A percentile compares a stretch with the other conserved stretches of the same genome.
These are phyloP conservation scores for Sinocyclocheilus anshuiensis DNA, from an alignment of 2,113 vertebrate genomes.

Conservation along the genomic window DNA sequence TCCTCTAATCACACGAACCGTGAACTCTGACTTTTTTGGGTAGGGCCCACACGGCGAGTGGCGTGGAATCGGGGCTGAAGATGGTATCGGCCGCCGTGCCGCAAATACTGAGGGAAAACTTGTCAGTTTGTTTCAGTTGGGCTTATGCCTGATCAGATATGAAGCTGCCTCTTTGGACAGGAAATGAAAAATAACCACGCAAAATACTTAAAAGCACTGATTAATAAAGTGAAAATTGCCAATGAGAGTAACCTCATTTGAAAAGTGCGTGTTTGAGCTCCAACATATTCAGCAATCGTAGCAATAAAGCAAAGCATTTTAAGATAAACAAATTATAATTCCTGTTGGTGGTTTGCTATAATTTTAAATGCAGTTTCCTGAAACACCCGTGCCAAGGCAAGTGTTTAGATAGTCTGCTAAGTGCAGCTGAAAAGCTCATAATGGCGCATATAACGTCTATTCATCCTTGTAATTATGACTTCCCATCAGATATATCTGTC, in stretches of 20 bases:
- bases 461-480: constrained; percentile 14
- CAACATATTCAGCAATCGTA: neutral
- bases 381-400: neutral
- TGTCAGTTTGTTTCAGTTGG: constrained; percentile 73
- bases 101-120: constrained; percentile 39
- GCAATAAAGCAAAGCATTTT: neutral
- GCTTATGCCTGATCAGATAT: constrained; percentile 66
- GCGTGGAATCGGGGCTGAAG: constrained; percentile 57
- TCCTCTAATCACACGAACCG: constrained; percentile 47
- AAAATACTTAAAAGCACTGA: constrained; percentile 61
- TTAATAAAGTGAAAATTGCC: constrained; percentile 65
- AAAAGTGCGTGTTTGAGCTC: neutral
- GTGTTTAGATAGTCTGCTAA: constrained; percentile 13
- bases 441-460: neutral
- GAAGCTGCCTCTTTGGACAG: constrained; percentile 67
- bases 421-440: constrained; percentile 4
- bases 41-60: constrained; percentile 58
- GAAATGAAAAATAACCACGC: constrained; percentile 72
- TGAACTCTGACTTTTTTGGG: constrained; percentile 52
- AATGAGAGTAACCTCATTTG: neutral
- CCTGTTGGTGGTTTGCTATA: neutral
- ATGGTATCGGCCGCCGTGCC: constrained; percentile 53
- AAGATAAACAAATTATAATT: neutral
- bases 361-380: neutral
- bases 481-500: constrained; percentile 6